Conservation (phyloP, 35 echinoderm and acorn worm genomes). For the Stichopus chloronotus region DNA sequence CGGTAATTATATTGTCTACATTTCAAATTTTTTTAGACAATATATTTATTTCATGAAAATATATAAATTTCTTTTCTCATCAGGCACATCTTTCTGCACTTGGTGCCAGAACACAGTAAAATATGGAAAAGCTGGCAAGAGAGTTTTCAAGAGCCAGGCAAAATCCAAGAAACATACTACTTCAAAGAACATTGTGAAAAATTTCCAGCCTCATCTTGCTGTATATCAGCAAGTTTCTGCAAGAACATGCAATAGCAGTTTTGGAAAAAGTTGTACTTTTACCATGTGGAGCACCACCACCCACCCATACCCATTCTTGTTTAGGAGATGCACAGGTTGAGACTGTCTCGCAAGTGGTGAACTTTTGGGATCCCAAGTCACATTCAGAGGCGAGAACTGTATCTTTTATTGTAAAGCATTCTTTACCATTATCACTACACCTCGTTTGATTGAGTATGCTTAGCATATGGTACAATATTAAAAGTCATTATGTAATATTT, state of each 20-base stretch:
- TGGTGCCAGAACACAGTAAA: neutral
- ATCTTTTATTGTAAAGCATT: too few relatives aligned
- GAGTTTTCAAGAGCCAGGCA: neutral
- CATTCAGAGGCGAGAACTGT: too few relatives aligned
- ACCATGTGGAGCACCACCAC: too few relatives aligned
- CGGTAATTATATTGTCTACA: neutral
- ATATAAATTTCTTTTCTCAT: neutral
- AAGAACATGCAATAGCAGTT: too few relatives aligned
- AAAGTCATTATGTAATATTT: neutral
- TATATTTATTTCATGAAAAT: neutral
- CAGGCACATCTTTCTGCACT: neutral
- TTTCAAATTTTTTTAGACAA: neutral
- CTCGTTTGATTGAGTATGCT: neutral
- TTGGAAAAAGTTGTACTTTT: too few relatives aligned
- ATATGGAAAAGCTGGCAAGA: neutral
- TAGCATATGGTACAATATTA: slow-evolving; percentile 3
- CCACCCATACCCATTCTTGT: neutral
- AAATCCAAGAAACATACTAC: neutral
- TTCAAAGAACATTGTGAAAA: too few relatives aligned
- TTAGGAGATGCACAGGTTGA: neutral
- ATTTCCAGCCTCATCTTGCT: neutral
- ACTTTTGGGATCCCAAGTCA: neutral
- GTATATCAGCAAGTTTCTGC: too few relatives aligned
- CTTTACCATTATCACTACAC: too few relatives aligned
- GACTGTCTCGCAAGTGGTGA: neutral